These are phyloP conservation scores for Aphelocoma californica DNA, from an alignment of 2,797 vertebrate species.

Conservation along the genomic window DNA sequence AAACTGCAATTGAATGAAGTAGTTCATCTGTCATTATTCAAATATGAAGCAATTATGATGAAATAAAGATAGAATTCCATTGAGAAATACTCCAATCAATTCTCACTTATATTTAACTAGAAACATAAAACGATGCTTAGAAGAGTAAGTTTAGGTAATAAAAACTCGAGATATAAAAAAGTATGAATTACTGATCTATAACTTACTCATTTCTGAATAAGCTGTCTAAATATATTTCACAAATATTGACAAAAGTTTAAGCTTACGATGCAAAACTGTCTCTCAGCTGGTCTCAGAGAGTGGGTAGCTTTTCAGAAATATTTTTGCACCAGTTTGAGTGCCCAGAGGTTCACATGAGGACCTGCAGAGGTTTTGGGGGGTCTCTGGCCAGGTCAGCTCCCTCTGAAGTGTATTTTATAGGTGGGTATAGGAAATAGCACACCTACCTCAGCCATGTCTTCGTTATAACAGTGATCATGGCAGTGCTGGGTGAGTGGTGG, in stretches of 20 bases:
- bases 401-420: not conserved
- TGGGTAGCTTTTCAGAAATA: not conserved
- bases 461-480: fast-evolving
- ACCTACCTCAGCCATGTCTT: not conserved
- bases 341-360: not conserved
- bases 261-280: not conserved
- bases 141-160: constrained; percentile 75
- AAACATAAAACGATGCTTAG: constrained; percentile 75
- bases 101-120: constrained; percentile 79
- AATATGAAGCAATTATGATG: constrained; percentile 82
- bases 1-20: constrained; percentile 75
- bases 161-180: constrained; percentile 68
- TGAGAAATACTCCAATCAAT: constrained; percentile 78
- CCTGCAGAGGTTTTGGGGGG: not conserved
- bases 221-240: constrained; percentile 66
- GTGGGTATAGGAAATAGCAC: not conserved
- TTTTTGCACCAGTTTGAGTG: not conserved
- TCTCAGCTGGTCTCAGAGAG: not conserved
- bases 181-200: constrained; percentile 72
- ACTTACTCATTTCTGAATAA: constrained; percentile 54
- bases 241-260: constrained; percentile 59
- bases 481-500: not conserved
- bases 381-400: not conserved
- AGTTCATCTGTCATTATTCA: constrained; percentile 82
- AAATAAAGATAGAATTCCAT: constrained; percentile 82